Conservation (phyloP, 2,888 invertebrate genomes). For the Notocelia uddmanniana region DNA sequence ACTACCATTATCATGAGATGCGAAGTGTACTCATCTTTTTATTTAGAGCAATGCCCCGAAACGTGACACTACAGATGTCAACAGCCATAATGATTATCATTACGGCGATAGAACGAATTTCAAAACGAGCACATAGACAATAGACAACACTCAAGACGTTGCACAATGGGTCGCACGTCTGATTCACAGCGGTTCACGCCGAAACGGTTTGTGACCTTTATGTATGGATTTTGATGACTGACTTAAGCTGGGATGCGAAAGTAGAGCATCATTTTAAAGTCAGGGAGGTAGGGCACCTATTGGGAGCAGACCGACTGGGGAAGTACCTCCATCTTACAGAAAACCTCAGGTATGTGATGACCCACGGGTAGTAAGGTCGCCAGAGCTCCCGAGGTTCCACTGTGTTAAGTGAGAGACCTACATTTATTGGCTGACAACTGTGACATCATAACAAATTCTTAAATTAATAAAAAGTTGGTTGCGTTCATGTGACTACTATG, state of each 20-base stretch:
- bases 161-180: constrained; percentile 73
- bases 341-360: too few relatives aligned
- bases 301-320: too few relatives aligned
- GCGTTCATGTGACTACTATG: too few relatives aligned
- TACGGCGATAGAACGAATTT: constrained; percentile 55
- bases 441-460: too few relatives aligned
- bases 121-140: constrained; percentile 69
- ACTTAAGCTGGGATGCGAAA: background rate
- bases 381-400: too few relatives aligned
- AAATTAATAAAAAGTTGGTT: too few relatives aligned
- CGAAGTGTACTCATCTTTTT: background rate
- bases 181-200: constrained; percentile 51
- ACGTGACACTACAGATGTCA: constrained; percentile 39
- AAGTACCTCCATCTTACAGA: too few relatives aligned
- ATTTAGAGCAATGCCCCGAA: constrained; percentile 19
- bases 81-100: constrained; percentile 36
- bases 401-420: too few relatives aligned
- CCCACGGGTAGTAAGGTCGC: too few relatives aligned
- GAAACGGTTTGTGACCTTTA: constrained; percentile 33
- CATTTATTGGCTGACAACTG: too few relatives aligned
- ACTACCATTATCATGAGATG: constrained; percentile 5
- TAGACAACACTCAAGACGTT: constrained; percentile 70
- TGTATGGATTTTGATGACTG: constrained; percentile 18
- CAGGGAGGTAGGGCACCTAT: too few relatives aligned
- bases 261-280: background rate